Conservation (phyloP, 1,140 invertebrate species). For the Monomorium pharaonis region DNA sequence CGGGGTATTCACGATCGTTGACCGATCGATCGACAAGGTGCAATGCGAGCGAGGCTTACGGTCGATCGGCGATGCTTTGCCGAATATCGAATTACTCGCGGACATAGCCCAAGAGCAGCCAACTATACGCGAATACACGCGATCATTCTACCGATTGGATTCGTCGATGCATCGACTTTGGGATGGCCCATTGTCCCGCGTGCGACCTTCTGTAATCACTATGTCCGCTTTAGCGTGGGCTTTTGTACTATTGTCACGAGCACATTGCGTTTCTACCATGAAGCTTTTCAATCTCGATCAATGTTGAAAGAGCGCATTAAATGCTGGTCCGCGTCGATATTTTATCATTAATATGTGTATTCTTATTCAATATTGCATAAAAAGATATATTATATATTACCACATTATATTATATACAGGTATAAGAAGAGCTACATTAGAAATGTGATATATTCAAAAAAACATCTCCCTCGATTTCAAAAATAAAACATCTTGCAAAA, state of each 20-base stretch:
- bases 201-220: constrained; percentile 47
- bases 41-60: not conserved
- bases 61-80: constrained; percentile 58
- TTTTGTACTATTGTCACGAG: constrained; percentile 29
- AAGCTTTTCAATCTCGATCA: constrained; percentile 4
- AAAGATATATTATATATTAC: not conserved
- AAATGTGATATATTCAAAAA: not conserved
- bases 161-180: constrained; percentile 26
- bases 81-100: constrained; percentile 54
- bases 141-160: constrained; percentile 14
- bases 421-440: not conserved
- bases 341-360: not conserved
- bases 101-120: not conserved
- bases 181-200: constrained; percentile 24
- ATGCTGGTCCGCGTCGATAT: not conserved
- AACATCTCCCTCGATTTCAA: not conserved
- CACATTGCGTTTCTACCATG: not conserved
- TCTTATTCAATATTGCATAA: no score
- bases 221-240: constrained; percentile 19
- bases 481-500: not conserved
- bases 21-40: constrained; percentile 34
- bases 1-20: constrained; percentile 53
- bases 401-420: not conserved
- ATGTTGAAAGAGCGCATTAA: not conserved
- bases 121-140: constrained; percentile 31